Conservation (phyloP, 2,797 vertebrate species). For the Lindbergichthys nudifrons region DNA sequence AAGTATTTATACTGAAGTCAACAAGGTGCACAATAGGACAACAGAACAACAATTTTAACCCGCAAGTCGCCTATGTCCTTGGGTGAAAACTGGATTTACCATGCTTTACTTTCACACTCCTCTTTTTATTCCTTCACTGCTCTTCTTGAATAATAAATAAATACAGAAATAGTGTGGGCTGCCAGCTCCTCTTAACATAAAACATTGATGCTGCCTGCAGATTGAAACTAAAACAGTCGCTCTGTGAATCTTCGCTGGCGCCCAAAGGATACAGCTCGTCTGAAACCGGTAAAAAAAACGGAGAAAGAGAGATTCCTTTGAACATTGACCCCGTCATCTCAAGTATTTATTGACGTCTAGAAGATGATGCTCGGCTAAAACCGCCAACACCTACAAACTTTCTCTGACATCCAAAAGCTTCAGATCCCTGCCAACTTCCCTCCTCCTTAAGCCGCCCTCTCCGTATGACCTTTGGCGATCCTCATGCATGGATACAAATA, state of each 20-base stretch:
- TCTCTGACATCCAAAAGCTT: slow-evolving; percentile 4
- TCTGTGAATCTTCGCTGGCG: slow-evolving; percentile 21
- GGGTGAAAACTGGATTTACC: slow-evolving; percentile 15
- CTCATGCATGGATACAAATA: slow-evolving; percentile 1
- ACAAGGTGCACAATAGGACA: slow-evolving; percentile 15
- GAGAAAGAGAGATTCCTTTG: slow-evolving; percentile 3
- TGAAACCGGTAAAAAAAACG: background rate
- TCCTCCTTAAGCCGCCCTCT: background rate
- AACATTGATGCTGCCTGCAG: slow-evolving; percentile 53
- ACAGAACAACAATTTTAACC: slow-evolving; percentile 23
- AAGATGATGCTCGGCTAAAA: background rate
- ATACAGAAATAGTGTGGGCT: slow-evolving; percentile 33
- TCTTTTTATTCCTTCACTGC: slow-evolving; percentile 7
- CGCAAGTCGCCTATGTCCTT: background rate
- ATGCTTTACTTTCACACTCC: slow-evolving; percentile 17
- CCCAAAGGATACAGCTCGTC: slow-evolving; percentile 23
- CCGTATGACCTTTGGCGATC: background rate
- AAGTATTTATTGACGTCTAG: slow-evolving; percentile 4
- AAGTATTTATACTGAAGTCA: slow-evolving; percentile 40
- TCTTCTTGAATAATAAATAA: slow-evolving; percentile 53
- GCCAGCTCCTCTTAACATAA: slow-evolving; percentile 45
- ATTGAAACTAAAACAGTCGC: slow-evolving; percentile 35
- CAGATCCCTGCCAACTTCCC: slow-evolving; percentile 6
- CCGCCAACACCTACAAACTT: slow-evolving; percentile 7
- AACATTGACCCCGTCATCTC: slow-evolving; percentile 18